Conservation (phyloP, 2,888 invertebrate species). For the Cataglyphis altisquamis region DNA sequence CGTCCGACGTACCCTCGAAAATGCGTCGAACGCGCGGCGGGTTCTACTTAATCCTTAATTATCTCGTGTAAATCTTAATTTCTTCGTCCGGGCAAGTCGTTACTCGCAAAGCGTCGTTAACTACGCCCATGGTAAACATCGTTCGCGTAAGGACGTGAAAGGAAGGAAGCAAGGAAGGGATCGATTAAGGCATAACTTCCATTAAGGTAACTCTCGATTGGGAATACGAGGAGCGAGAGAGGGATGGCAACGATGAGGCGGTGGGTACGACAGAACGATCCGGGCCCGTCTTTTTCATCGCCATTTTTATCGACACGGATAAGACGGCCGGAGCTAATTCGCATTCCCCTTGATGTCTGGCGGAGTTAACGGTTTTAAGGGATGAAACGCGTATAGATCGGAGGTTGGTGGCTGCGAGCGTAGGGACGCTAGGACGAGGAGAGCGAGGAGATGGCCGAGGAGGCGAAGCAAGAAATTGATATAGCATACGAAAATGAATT, state of each 20-base stretch:
- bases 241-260: not conserved
- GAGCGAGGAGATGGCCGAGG: slow-evolving; percentile 70
- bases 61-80: slow-evolving; percentile 56
- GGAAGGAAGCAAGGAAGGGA: slow-evolving; percentile 52
- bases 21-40: slow-evolving; percentile 33
- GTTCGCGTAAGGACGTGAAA: slow-evolving; percentile 58
- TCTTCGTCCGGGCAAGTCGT: slow-evolving; percentile 40
- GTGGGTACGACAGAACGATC: slow-evolving; percentile 49
- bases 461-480: slow-evolving; percentile 86
- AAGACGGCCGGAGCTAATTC: slow-evolving; percentile 83
- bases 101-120: slow-evolving; percentile 53
- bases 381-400: slow-evolving; percentile 85
- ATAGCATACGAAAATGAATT: slow-evolving; percentile 86
- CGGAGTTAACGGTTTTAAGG: slow-evolving; percentile 85
- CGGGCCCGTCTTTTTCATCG: slow-evolving; percentile 69
- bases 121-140: slow-evolving; percentile 53
- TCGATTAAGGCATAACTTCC: slow-evolving; percentile 74
- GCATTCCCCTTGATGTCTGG: slow-evolving; percentile 85
- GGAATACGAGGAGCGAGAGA: slow-evolving; percentile 5
- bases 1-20: slow-evolving; percentile 30
- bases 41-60: slow-evolving; percentile 52
- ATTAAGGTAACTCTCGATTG: slow-evolving; percentile 52
- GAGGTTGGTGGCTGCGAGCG: slow-evolving; percentile 70
- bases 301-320: slow-evolving; percentile 79
- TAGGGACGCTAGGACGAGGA: slow-evolving; percentile 60